phyloP scores from a whole-genome alignment of 1,140 invertebrate genomes.

The Sarcophaga peregrina region DNA sequence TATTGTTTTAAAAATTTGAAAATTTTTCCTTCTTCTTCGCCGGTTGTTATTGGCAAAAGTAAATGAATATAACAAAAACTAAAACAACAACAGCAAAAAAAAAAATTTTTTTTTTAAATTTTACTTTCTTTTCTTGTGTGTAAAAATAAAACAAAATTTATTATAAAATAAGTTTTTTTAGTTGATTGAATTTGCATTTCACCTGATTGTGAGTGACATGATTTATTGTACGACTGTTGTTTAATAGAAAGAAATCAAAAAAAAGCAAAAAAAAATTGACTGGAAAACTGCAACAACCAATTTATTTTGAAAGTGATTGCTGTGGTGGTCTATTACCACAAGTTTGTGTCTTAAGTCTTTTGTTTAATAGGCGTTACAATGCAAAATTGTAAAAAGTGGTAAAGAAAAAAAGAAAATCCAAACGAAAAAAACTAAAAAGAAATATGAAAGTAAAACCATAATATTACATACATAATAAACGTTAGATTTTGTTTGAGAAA shows the following conservation, averaged over 20 bases:
- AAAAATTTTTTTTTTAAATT: neutral
- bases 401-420: neutral
- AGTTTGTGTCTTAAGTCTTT: neutral
- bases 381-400: neutral
- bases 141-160: neutral
- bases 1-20: no score
- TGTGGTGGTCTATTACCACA: neutral
- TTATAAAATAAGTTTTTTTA: neutral
- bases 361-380: neutral
- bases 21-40: neutral
- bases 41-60: neutral
- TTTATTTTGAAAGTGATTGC: conserved; percentile 3
- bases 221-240: neutral
- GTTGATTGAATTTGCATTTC: conserved; percentile 27
- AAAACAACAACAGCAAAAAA: no score
- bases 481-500: no score
- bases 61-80: neutral
- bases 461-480: no score
- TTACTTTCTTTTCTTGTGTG: conserved; percentile 21
- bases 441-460: no score
- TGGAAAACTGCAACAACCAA: neutral
- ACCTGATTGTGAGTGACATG: conserved; percentile 9
- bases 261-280: neutral
- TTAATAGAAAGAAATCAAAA: neutral
- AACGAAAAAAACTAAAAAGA: neutral